Base-by-base conservation (phyloP, 2,113 vertebrate genomes). In the Pluvialis apricaria region DNA sequence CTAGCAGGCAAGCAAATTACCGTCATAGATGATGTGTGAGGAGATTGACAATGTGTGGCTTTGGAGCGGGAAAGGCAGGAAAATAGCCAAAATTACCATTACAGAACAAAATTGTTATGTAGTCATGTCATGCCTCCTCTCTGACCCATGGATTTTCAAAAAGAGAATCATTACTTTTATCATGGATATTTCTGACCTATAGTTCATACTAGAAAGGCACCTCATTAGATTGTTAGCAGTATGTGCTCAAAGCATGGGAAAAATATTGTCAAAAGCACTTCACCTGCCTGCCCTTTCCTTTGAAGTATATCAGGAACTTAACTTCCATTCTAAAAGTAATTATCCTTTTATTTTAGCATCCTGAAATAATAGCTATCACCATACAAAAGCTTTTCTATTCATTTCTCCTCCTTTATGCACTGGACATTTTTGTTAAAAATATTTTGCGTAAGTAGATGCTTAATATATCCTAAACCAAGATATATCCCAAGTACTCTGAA, bases 91-190 rank as follows among this genome's bases (percentile, higher is more conserved):
- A 88, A 86, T 89, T 91, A 82, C 36, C 58, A 49, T 49, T 70
- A 51, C 26, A 81, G 55, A 86, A 36, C 29, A 91, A 69, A 92
- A 36, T 34, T 65, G 22, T 71, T 90, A 38, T 18, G 16, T 44
- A 92, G 65, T 84, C 78, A 13, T 24, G 18, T 75, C 64, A 57
- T 60, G 70, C 34, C 36, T 89, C 65, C 66, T 75, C 40, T 82
- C 64, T 92, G 87, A 93, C 77, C 55, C 65, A 49, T 7, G 17
- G 90, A 83, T 83, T 89, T 94, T 94, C 90, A 72, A 62, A 96
- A 86, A 70, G 77, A 72, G 66, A 95, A 91, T 82, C 19, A 80
- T 95, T 76, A 55, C 91, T 96, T 97, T 97, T 90, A 84, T 95
- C 71, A 38, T 64, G 75, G 69, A 66, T 86, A 88, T 96, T 91